Conservation (phyloP, 2,797 vertebrate genomes). For the Anas acuta region DNA sequence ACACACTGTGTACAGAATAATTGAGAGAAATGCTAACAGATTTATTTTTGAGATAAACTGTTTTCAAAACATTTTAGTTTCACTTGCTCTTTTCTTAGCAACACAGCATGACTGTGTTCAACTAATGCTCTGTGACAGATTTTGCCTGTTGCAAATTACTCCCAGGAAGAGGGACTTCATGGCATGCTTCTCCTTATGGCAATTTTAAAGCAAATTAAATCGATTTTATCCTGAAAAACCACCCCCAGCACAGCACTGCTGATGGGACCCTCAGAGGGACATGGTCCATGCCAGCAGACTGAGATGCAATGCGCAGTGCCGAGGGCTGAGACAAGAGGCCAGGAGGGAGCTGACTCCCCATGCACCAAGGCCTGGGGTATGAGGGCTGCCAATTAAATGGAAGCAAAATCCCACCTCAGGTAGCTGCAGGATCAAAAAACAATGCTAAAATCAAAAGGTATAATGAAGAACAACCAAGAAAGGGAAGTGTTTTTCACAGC, state of each 20-base stretch:
- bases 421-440: neutral
- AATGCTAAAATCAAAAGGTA: neutral
- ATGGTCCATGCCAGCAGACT: neutral
- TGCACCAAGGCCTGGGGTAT: neutral
- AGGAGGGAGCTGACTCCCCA: neutral
- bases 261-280: constrained; percentile 10
- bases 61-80: neutral
- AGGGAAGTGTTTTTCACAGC: neutral
- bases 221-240: constrained; percentile 5
- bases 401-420: neutral
- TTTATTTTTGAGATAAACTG: neutral
- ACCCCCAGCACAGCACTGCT: neutral
- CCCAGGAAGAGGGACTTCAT: constrained; percentile 5
- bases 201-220: constrained; percentile 62
- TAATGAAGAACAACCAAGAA: neutral
- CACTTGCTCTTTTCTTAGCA: constrained; percentile 15
- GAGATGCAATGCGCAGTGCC: neutral
- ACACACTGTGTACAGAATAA: neutral
- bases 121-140: constrained; percentile 48
- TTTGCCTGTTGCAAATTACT: constrained; percentile 4
- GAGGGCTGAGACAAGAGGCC: neutral
- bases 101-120: neutral
- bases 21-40: neutral
- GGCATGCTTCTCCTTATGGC: constrained; percentile 14
- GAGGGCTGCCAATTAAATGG: neutral